Conservation (phyloP, 1,140 invertebrate species). For the Drosophila bocqueti region DNA sequence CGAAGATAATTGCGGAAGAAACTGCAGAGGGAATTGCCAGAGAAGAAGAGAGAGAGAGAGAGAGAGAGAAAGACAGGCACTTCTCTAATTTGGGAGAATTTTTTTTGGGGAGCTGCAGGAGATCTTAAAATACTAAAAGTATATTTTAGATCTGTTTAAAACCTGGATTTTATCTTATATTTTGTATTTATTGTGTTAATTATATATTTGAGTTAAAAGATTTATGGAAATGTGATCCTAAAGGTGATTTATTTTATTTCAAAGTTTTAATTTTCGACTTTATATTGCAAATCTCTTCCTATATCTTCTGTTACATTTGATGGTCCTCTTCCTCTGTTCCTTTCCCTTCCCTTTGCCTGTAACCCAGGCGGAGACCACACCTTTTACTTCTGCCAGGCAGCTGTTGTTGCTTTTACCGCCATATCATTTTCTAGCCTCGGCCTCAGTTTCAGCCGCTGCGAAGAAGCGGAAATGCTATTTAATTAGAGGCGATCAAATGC, state of each 20-base stretch:
- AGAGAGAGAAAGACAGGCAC: not conserved
- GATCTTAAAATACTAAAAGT: not conserved
- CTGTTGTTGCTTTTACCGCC: conserved; percentile 29
- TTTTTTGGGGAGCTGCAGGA: not conserved
- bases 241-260: not conserved
- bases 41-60: not conserved
- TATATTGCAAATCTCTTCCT: not conserved
- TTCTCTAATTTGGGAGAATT: conserved; percentile 7
- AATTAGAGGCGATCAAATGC: conserved; percentile 83
- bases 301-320: conserved; percentile 20
- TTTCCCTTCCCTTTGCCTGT: conserved; percentile 17
- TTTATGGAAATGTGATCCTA: not conserved
- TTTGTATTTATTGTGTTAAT: not conserved
- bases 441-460: not conserved
- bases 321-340: conserved; percentile 3
- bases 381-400: conserved; percentile 30
- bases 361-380: conserved; percentile 28
- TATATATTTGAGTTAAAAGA: not conserved
- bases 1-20: conserved; percentile 59
- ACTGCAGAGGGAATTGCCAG: not conserved
- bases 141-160: not conserved
- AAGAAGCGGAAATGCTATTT: conserved; percentile 81
- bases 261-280: not conserved
- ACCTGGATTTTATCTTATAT: not conserved
- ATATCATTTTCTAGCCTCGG: conserved; percentile 64